Base-by-base conservation (phyloP, 2,113 vertebrate species). In the Bambusicola thoracicus region DNA sequence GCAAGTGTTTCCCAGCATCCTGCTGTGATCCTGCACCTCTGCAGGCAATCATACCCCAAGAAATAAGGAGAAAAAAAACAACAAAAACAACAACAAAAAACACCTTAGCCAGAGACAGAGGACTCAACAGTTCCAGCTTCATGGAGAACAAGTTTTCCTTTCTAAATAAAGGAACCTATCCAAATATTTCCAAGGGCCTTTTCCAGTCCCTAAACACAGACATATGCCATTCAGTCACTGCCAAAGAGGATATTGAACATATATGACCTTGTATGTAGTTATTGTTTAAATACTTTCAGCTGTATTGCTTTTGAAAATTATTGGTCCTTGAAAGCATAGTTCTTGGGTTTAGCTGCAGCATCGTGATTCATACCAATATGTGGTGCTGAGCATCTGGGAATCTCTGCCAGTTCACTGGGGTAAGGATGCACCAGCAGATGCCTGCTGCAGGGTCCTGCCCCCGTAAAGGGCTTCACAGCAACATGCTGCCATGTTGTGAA, bases 301-400 rank as follows among this genome's bases (percentile, higher is more conserved):
- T 92, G 95, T 87, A 90, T 75, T 91, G 86, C 92, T 93, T 81
- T 72, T 80, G 72, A 96, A 95, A 92, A 77, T 82, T 73, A 73
- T 19, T 46, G 76, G 68, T 88, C 61, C 82, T 85, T 94, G 93
- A 91, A 91, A 92, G 75, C 0, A 38, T 38, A 78, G 59, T 63
- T 85, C 48, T 85, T 61, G 79, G 91, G 51, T 74, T 78, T 25
- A 91, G 91, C 5, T 3, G 55, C 43, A 95, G 73, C 76, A 79
- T 69, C 69, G 83, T 7, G 0, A 32, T 83, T 91, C 91, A 6
- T 59, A 53, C 46, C 36, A 56, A 62, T 84, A 68, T 36, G 11
- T 2, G 5, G 40, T 92, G 66, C 66, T 2, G 61, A 92, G 61
- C 82, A 87, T 48, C 73, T 91, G 77, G 53, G 73, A 91, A 91